Evolutionary conservation across 53 echinoderm and acorn worm species (phyloP).

Genomic region (Antedon mediterranea): DNA sequence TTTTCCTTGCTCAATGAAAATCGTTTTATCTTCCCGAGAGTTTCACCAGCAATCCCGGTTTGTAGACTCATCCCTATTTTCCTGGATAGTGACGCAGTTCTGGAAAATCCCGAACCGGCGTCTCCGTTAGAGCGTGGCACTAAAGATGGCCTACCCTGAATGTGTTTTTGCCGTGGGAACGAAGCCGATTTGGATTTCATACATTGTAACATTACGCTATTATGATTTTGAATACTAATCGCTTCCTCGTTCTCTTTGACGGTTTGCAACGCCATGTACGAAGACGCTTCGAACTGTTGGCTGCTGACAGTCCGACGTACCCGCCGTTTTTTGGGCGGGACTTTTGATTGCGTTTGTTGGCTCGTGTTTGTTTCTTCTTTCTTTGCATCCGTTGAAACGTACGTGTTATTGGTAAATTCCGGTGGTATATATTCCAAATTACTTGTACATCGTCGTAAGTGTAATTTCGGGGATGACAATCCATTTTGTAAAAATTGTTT

Average conservation of each 20-base stretch:
- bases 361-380: background rate
- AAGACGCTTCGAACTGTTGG: background rate
- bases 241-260: background rate
- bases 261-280: background rate
- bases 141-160: background rate
- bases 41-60: background rate
- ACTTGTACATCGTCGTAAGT: background rate
- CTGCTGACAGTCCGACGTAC: background rate
- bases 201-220: background rate
- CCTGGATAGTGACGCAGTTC: background rate
- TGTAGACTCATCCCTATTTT: background rate
- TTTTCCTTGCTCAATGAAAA: constrained; percentile 74
- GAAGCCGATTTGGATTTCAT: background rate
- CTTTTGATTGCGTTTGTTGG: background rate
- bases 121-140: background rate
- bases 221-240: background rate
- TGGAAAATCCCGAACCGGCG: background rate
- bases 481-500: background rate
- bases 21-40: constrained; percentile 10
- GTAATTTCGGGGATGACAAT: background rate
- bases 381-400: background rate
- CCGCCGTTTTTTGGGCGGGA: background rate
- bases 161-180: background rate
- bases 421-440: background rate
- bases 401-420: background rate